Percentiles rank a stretch among this genome's conserved stretches.
phyloP scores from a whole-genome alignment of 2,113 vertebrate genomes.

The Epinephelus fuscoguttatus region DNA sequence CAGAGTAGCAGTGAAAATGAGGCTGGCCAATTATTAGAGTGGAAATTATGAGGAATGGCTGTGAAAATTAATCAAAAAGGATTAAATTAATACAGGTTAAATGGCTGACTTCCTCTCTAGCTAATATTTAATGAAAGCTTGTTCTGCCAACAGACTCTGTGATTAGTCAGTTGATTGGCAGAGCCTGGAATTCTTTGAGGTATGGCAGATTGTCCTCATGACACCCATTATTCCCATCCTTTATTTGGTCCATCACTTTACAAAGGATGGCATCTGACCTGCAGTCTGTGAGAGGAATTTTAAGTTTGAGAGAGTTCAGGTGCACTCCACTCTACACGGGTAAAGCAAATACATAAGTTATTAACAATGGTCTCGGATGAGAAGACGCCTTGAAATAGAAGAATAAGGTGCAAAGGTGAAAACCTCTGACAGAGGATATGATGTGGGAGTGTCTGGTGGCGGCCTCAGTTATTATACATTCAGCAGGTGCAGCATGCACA shows the following conservation, averaged over 20 bases:
- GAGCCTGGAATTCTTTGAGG: conserved; percentile 54
- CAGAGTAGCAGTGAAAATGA: conserved; percentile 56
- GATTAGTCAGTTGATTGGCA: conserved; percentile 70
- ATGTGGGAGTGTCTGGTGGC: not conserved
- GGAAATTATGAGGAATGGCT: conserved; percentile 61
- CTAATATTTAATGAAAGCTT: conserved; percentile 74
- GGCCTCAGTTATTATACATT: not conserved
- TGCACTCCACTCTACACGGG: not conserved
- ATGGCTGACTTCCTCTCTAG: conserved; percentile 60
- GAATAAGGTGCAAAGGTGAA: not conserved
- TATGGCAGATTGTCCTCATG: conserved; percentile 63
- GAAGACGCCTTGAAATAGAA: conserved; percentile 12
- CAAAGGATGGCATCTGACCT: conserved; percentile 63
- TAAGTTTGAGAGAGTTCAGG: conserved; percentile 21
- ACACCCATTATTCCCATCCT: conserved; percentile 46
- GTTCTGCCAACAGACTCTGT: conserved; percentile 67
- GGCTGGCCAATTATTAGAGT: conserved; percentile 65
- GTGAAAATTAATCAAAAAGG: conserved; percentile 72
- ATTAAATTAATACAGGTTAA: conserved; percentile 78
- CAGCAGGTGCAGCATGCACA: not conserved
- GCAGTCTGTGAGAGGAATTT: conserved; percentile 33
- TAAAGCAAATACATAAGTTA: conserved; percentile 29
- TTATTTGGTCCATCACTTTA: conserved; percentile 57
- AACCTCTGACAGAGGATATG: conserved; percentile 1
- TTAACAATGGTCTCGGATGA: not conserved